A percentile compares a stretch with the other conserved stretches of the same genome.
Evolutionary conservation across 2,797 vertebrate genomes (phyloP).

Genomic region (Hirundo rustica): DNA sequence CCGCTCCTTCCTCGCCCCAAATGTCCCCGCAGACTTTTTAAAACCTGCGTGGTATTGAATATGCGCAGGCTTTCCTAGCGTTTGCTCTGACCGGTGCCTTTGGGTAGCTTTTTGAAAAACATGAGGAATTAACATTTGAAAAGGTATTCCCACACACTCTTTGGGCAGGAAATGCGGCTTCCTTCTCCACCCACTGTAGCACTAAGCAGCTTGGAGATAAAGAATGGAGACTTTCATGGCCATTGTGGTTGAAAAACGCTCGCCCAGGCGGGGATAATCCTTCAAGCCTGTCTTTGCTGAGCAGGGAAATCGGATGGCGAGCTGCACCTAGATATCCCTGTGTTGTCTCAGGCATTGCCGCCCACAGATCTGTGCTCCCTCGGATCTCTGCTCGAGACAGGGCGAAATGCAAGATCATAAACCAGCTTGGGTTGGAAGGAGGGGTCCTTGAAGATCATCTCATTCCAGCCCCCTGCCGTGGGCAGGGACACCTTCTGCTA

Average conservation of each 20-base stretch:
- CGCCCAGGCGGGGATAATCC: background rate
- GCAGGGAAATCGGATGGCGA: background rate
- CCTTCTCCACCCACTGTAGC: conserved; percentile 52
- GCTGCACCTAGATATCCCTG: background rate
- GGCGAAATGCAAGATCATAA: background rate
- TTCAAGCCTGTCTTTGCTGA: background rate
- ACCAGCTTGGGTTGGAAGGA: background rate
- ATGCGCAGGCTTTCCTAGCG: background rate
- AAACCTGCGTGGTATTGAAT: conserved; percentile 3
- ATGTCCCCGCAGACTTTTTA: background rate
- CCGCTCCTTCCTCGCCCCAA: background rate
- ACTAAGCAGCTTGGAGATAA: conserved; percentile 55
- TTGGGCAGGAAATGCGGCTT: conserved; percentile 57
- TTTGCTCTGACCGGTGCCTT: conserved; percentile 41
- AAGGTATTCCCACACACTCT: conserved; percentile 64
- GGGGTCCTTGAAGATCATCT: background rate
- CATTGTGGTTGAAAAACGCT: background rate
- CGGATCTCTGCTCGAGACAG: background rate
- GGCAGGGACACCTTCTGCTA: background rate
- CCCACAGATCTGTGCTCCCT: background rate
- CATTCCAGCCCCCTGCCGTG: background rate
- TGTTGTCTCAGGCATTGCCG: background rate
- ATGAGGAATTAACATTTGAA: conserved; percentile 69
- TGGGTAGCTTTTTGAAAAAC: conserved; percentile 63
- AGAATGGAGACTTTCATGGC: conserved; percentile 42